Evolutionary conservation across 2,888 invertebrate species (phyloP), one percentile per base, ranked within the genome.

Genomic region (Zhuqinia jingwanae): DNA sequence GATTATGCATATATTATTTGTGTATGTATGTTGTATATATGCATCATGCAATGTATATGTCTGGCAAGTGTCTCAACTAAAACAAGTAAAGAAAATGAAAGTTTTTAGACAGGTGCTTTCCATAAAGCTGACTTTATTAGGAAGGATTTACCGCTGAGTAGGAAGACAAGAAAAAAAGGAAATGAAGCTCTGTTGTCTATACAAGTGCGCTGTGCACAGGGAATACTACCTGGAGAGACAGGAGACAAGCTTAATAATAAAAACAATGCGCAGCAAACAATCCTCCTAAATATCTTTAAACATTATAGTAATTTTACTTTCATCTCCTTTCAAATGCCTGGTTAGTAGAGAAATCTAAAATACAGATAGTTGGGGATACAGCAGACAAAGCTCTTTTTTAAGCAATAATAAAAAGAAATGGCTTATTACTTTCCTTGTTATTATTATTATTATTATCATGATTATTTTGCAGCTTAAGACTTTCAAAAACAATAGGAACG

Each of bases 61-160:
- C 50, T 20, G 22, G 20, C n/a, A 17, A 17, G 20, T n/a, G 11
- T 15, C 47, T 47, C 11, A 47, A 17, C 63, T 47, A 47, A 13
- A 70, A 45, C 15, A 25, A 50, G 79, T 15, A n/a, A n/a, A 47
- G 70, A 70, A 80, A 79, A 80, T 70, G 80, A 80, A 80, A 80
- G 80, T 70, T 79, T n/a, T n/a, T 68, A 58, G 68, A 80, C 80
- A 70, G 80, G 58, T 47, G 58, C 78, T 63, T 80, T 68, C 30
- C 56, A 70, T 80, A 80, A 80, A 80, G 70, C 80, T 79, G 70
- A 70, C 68, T 80, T 80, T 80, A 80, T 80, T 80, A 79, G 79
- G 79, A 65, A 47, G 20, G 47, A 79, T 47, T 42, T 80, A 58
- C 80, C 56, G 80, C 80, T 68, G 70, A 42, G 80, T n/a, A n/a